A percentile compares a stretch with the other conserved stretches of the same genome.
Evolutionary conservation across 2,113 vertebrate species (phyloP).

Genomic region (Callospermophilus lateralis): DNA sequence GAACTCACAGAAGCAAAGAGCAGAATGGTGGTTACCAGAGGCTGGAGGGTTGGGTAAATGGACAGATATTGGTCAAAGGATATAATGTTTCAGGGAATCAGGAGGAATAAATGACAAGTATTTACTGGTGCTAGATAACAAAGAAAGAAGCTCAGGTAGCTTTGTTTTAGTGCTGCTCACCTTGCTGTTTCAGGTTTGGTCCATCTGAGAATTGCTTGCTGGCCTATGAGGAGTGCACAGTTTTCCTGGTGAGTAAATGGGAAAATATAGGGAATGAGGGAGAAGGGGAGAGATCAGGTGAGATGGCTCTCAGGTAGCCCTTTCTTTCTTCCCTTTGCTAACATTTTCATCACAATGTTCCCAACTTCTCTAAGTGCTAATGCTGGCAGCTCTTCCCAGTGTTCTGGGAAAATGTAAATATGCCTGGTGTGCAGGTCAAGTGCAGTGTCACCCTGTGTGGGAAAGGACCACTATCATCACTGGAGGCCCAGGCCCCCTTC

Average conservation of each 20-base stretch:
- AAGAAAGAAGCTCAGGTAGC: conserved; percentile 21
- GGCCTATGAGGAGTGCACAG: not conserved
- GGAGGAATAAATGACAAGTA: not conserved
- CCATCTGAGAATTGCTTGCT: not conserved
- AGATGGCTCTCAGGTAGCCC: not conserved
- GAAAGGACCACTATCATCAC: not conserved
- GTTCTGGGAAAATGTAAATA: not conserved
- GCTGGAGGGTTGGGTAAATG: not conserved
- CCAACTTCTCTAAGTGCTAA: not conserved
- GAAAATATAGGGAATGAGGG: not conserved
- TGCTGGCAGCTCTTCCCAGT: not conserved
- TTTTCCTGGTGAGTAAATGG: not conserved
- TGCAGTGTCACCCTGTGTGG: not conserved
- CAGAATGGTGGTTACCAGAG: not conserved
- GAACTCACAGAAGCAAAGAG: not conserved
- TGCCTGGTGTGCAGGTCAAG: not conserved
- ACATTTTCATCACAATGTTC: conserved; percentile 20
- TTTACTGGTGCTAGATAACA: not conserved
- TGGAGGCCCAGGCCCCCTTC: not conserved
- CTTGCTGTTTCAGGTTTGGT: conserved; percentile 22
- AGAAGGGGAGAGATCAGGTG: not conserved
- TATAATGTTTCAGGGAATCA: not conserved
- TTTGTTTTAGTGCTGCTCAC: conserved; percentile 11
- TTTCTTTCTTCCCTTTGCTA: conserved; percentile 8
- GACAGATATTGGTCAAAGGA: not conserved